Base-by-base conservation (phyloP, 2,113 vertebrate species). In the Hemiprocne comata region DNA sequence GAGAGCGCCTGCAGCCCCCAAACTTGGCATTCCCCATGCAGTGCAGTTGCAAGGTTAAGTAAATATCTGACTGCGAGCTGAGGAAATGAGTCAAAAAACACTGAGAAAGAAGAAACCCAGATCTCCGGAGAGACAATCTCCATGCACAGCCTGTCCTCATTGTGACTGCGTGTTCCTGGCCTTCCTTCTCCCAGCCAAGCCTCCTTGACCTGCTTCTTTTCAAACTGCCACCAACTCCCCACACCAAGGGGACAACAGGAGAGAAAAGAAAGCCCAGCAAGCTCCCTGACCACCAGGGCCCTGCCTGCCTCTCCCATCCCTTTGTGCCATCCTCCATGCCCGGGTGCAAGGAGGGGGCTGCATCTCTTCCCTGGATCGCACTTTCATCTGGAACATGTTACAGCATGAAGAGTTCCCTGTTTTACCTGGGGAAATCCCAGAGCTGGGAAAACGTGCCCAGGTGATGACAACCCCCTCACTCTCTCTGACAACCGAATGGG, bases 51-150 rank as follows among this genome's bases (percentile, higher is more conserved):
- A 90, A 97, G 98, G 97, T 98, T 98, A 97, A 97, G 80, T 96
- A 98, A 98, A 98, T 97, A 98, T 61, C 96, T 96, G 97, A 94
- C 95, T 84, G 95, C 15, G 71, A 95, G 96, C 97, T 86, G 94
- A 97, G 98, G 97, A 98, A 98, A 97, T 94, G 94, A 98, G 95
- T 96, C 97, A 96, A 95, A 93, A 96, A 95, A 92, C 67, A 71
- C 19, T 72, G 94, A 20, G 94, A 94, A 96, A 98, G 98, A 97
- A 98, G 97, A 98, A 98, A 98, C 89, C 77, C 98, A 98, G 97
- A 98, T 95, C 97, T 93, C 96, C 7, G 31, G 34, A 90, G 92
- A 95, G 97, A 97, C 95, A 73, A 95, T 94, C 91, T 81, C 93
- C 88, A 36, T 13, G 81, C 62, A 8, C 90, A 7, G 91, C 88